Base-by-base conservation (phyloP, 1,140 invertebrate genomes). In the Leptopilina clavipes region DNA sequence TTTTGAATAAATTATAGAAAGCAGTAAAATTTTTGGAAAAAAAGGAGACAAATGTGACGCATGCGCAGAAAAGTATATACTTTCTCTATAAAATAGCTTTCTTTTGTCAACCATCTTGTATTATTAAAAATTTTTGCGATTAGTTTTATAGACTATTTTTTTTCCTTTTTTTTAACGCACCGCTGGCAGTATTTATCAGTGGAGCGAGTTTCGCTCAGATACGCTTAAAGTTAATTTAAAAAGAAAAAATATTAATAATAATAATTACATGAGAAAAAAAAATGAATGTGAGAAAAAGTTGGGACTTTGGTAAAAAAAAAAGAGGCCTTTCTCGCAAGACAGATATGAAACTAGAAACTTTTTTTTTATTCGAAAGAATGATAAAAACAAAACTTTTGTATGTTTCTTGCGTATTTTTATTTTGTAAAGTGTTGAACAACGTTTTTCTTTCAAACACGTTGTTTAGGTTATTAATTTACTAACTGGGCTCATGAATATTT, bases 101-200 rank as follows among this genome's bases (percentile, higher is more conserved):
- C 25, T 40, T 7, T 40, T 40, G 37, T 40, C 37, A 40, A 31
- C 37, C 37, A 40, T 40, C 3, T 9, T 6, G 37, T 40, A 40
- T 40, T 40, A 40, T 40, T 9, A 40, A 40, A 40, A 40, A 40
- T 5, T 40, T 31, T n/a, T 65, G 59, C 19, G 25, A 65, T 65
- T 37, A 31, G 25, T 65, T n/a, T 12, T 54, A 18, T 40, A 48
- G n/a, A 48, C 1, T 52, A 17, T n/a, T 52, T 12, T 65, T 14
- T 65, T 31, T 31, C 12, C 6, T 37, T 65, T 65, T 22, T 12
- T 65, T 31, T 31, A 65, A 65, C 59, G 59, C 59, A 65, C 59
- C 59, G 59, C 59, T 65, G 59, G 59, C 59, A 65, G 59, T 65
- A 65, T 65, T 65, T 31, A 65, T 65, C 59, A 65, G 59, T 65